Percentiles rank a stretch among this genome's conserved stretches.
These are phyloP conservation scores for Pyralis farinalis DNA, from an alignment of 2,888 invertebrate species.

Conservation along the genomic window DNA sequence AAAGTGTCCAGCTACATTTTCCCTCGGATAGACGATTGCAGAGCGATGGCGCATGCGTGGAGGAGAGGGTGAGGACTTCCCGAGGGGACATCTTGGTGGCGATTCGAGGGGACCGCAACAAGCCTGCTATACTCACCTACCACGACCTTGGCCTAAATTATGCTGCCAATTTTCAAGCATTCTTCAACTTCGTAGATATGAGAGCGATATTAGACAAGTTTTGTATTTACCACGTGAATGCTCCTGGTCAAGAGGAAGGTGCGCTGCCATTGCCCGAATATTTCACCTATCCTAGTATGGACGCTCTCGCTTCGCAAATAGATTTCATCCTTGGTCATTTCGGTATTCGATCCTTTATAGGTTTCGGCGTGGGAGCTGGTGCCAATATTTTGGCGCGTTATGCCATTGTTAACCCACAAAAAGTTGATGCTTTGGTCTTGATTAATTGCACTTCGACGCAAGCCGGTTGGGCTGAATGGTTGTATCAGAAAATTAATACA, in stretches of 20 bases:
- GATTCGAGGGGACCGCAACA: slow-evolving; percentile 94
- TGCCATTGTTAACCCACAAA: slow-evolving; percentile 91
- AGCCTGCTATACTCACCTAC: slow-evolving; percentile 97
- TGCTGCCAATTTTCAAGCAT: slow-evolving; percentile 95
- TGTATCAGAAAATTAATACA: slow-evolving; percentile 98
- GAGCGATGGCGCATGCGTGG: slow-evolving; percentile 77
- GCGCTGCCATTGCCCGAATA: slow-evolving; percentile 92
- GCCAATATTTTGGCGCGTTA: slow-evolving; percentile 97
- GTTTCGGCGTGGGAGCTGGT: slow-evolving; percentile 98
- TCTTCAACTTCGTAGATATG: slow-evolving; percentile 96
- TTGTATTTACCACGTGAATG: slow-evolving; percentile 98
- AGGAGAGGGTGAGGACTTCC: slow-evolving; percentile 93
- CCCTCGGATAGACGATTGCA: slow-evolving; percentile 85
- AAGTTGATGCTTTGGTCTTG: slow-evolving; percentile 94
- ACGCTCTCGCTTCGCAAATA: slow-evolving; percentile 95
- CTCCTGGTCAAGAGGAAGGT: slow-evolving; percentile 98
- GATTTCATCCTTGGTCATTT: slow-evolving; percentile 94
- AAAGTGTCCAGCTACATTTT: slow-evolving; percentile 94
- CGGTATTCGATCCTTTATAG: slow-evolving; percentile 94
- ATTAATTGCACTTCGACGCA: slow-evolving; percentile 96
- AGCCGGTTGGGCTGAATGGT: slow-evolving; percentile 99
- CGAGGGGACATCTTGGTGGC: slow-evolving; percentile 95
- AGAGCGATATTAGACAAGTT: slow-evolving; percentile 94
- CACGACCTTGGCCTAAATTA: slow-evolving; percentile 99
- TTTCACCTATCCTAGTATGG: slow-evolving; percentile 98